Evolutionary conservation across 2,888 invertebrate genomes (phyloP).

Genomic region (Conistra vaccinii): DNA sequence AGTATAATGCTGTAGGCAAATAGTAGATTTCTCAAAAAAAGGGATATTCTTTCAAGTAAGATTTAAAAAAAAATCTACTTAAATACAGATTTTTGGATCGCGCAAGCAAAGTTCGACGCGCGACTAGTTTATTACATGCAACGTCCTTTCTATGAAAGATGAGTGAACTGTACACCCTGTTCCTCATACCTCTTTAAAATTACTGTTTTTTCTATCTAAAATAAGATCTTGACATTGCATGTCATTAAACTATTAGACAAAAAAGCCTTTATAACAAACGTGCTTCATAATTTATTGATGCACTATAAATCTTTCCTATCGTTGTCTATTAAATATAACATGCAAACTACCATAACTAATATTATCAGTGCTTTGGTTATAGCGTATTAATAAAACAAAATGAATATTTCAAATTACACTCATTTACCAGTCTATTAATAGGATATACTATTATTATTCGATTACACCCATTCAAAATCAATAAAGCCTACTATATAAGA

Average conservation of each 20-base stretch:
- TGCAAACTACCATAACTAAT: slow-evolving; percentile 6
- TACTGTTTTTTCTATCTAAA: slow-evolving; percentile 1
- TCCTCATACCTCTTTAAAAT: too few relatives aligned
- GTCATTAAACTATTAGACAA: slow-evolving; percentile 48
- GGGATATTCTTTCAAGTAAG: not conserved
- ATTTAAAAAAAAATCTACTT: too few relatives aligned
- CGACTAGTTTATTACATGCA: too few relatives aligned
- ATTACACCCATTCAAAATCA: not conserved
- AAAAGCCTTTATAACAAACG: slow-evolving; percentile 42
- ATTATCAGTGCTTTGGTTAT: not conserved
- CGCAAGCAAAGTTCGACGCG: too few relatives aligned
- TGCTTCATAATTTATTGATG: slow-evolving; percentile 37
- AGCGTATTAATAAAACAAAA: not conserved
- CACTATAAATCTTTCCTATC: slow-evolving; percentile 32
- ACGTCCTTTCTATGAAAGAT: too few relatives aligned
- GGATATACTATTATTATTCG: not conserved
- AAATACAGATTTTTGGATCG: too few relatives aligned
- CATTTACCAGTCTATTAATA: too few relatives aligned
- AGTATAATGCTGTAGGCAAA: too few relatives aligned
- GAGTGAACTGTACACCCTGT: too few relatives aligned
- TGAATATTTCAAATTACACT: not conserved
- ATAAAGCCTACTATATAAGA: not conserved
- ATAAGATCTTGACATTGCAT: slow-evolving; percentile 33
- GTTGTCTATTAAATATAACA: slow-evolving; percentile 24
- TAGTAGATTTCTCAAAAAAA: too few relatives aligned